These are phyloP conservation scores for Sorex fumeus DNA, from an alignment of 2,113 vertebrate genomes.

Conservation along the genomic window DNA sequence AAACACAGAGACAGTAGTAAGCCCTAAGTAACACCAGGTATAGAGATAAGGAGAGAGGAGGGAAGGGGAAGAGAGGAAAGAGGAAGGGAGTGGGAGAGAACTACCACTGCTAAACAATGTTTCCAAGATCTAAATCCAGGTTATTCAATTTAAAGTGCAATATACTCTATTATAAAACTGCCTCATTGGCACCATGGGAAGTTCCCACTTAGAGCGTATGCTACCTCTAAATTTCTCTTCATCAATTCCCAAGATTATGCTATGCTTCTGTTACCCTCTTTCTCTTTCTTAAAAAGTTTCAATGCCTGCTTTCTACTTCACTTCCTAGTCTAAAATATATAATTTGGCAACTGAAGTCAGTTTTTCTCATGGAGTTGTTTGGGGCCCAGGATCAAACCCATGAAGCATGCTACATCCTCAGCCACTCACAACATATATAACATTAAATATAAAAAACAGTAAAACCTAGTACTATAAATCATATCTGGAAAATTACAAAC, in stretches of 20 bases:
- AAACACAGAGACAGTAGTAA: no score
- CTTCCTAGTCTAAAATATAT: background rate
- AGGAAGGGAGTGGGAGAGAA: no score
- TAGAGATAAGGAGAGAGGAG: no score
- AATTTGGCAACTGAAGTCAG: conserved; percentile 20
- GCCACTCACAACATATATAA: background rate
- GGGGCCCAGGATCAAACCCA: no score
- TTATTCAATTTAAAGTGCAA: conserved; percentile 8
- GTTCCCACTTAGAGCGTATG: background rate
- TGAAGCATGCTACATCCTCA: no score
- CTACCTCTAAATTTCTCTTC: background rate
- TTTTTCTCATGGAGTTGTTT: background rate
- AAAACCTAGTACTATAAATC: background rate
- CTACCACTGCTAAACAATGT: background rate
- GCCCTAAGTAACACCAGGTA: no score
- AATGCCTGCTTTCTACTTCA: background rate
- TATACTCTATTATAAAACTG: background rate
- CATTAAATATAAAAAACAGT: conserved; percentile 33
- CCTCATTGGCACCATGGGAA: background rate
- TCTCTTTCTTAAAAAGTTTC: background rate
- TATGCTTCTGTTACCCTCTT: no score
- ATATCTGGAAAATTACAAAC: conserved; percentile 15
- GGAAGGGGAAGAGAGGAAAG: no score
- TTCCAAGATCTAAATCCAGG: background rate
- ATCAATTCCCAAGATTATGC: background rate